Conservation (phyloP, 2,888 invertebrate genomes). For the Macrosiphum euphorbiae region DNA sequence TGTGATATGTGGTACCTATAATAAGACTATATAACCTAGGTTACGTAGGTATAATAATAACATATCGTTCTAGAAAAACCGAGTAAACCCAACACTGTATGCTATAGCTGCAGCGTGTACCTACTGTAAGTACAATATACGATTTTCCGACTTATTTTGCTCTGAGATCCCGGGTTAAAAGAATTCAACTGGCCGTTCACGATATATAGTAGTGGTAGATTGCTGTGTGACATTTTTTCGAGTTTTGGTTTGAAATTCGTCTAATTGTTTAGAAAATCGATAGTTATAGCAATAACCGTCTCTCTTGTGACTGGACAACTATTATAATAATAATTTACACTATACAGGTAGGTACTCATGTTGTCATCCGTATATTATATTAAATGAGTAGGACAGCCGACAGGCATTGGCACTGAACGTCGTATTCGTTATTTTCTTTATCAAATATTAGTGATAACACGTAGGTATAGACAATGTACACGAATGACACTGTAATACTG, state of each 20-base stretch:
- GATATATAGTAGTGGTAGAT: background rate
- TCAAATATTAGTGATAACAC: background rate
- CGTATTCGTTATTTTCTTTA: background rate
- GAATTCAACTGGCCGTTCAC: background rate
- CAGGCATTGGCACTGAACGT: background rate
- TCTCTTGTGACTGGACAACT: background rate
- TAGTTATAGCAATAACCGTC: background rate
- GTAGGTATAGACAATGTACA: background rate
- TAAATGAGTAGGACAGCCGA: background rate
- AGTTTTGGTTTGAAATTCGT: background rate
- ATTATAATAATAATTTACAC: background rate
- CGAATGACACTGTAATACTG: background rate
- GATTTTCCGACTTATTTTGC: background rate
- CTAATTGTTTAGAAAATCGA: background rate
- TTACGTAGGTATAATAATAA: background rate
- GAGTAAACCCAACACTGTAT: background rate
- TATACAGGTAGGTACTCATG: background rate
- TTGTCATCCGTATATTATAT: background rate
- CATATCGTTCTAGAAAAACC: background rate
- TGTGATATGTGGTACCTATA: background rate
- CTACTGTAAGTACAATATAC: background rate
- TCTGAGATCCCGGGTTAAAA: background rate
- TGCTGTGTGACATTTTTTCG: background rate
- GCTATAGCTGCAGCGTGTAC: background rate
- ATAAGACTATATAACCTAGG: background rate